These are phyloP conservation scores for Fistularia tabacaria DNA, from an alignment of 2,797 vertebrate genomes.

Conservation along the genomic window DNA sequence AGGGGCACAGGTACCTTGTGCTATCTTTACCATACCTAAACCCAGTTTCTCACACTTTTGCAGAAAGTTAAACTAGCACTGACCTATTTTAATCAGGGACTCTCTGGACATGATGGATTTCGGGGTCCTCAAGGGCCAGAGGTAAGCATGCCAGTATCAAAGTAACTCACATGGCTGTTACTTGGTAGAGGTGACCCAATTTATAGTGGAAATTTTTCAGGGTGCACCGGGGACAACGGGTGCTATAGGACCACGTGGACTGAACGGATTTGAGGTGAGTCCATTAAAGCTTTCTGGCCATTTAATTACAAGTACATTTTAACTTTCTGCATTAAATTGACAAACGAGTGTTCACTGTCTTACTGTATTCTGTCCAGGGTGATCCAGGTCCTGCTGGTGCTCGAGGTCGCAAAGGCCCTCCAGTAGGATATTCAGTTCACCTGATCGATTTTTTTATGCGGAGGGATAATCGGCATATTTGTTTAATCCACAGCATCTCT, in stretches of 20 bases:
- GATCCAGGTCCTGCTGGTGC: slow-evolving; percentile 73
- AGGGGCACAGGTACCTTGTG: slow-evolving; percentile 65
- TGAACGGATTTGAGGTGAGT: slow-evolving; percentile 79
- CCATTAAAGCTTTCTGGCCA: background rate
- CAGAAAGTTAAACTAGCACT: too few relatives aligned
- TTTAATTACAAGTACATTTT: background rate
- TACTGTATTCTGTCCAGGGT: slow-evolving; percentile 72
- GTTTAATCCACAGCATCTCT: slow-evolving; percentile 11
- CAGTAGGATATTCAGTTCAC: slow-evolving; percentile 46
- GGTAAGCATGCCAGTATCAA: slow-evolving; percentile 57
- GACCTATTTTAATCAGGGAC: slow-evolving; percentile 60
- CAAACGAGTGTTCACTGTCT: background rate
- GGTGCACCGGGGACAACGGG: slow-evolving; percentile 73
- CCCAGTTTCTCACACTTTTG: too few relatives aligned
- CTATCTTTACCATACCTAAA: too few relatives aligned
- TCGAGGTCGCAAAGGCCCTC: slow-evolving; percentile 70
- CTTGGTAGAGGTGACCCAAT: background rate
- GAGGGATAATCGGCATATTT: background rate
- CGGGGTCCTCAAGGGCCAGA: slow-evolving; percentile 61
- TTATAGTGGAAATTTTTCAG: slow-evolving; percentile 43
- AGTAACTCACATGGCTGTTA: background rate
- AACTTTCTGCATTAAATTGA: background rate
- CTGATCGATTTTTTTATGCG: background rate
- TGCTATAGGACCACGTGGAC: slow-evolving; percentile 62
- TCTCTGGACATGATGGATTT: slow-evolving; percentile 64